phyloP scores from a whole-genome alignment of 2,888 invertebrate species.

The Mellilla xanthometata region DNA sequence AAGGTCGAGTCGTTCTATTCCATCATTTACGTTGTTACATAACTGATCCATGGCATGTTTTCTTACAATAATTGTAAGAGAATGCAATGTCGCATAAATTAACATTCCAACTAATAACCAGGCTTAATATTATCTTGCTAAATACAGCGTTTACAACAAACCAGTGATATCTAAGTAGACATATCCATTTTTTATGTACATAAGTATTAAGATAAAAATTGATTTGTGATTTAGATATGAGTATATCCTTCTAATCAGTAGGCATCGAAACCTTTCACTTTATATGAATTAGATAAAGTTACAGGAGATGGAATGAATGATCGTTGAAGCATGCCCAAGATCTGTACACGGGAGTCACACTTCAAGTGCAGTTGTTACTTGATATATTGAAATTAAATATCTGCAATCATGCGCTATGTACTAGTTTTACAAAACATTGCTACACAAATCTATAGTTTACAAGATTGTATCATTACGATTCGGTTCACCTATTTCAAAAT shows the following conservation, averaged over 20 bases:
- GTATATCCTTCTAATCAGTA: too few relatives aligned
- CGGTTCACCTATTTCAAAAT: too few relatives aligned
- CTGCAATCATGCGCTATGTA: slow-evolving; percentile 38
- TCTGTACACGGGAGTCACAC: slow-evolving; percentile 63
- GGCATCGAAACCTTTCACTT: slow-evolving; percentile 22
- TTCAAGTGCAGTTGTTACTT: slow-evolving; percentile 64
- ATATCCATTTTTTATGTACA: too few relatives aligned
- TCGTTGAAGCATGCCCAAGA: slow-evolving; percentile 64
- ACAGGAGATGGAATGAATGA: slow-evolving; percentile 61
- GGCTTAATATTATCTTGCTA: not conserved
- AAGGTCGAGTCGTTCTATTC: slow-evolving; percentile 43
- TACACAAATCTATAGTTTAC: too few relatives aligned
- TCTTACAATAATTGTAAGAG: slow-evolving; percentile 22
- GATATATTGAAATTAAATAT: slow-evolving; percentile 64
- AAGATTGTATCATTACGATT: too few relatives aligned
- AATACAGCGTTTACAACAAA: too few relatives aligned
- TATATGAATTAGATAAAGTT: slow-evolving; percentile 43
- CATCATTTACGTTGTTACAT: slow-evolving; percentile 31
- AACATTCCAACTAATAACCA: not conserved
- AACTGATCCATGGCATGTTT: slow-evolving; percentile 33
- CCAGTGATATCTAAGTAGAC: too few relatives aligned
- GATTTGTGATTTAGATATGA: too few relatives aligned
- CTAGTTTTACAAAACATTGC: slow-evolving; percentile 22
- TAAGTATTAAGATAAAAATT: too few relatives aligned
- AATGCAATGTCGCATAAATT: slow-evolving; percentile 22